phyloP scores from a whole-genome alignment of 1,140 invertebrate genomes.

The Colletes gigas region DNA sequence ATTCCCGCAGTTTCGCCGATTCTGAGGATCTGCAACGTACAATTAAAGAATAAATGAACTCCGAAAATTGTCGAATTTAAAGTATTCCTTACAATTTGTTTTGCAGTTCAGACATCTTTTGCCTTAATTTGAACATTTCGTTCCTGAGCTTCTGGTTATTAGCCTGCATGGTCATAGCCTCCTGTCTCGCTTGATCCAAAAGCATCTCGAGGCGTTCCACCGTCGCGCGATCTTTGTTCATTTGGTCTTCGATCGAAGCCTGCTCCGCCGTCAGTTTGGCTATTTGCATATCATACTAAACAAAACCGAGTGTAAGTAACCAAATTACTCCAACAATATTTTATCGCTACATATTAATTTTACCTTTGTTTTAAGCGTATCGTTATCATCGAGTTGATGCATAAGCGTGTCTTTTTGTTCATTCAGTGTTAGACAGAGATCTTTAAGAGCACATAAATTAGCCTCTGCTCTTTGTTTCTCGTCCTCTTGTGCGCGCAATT shows the following conservation, averaged over 20 bases:
- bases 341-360: slow-evolving; percentile 14
- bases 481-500: slow-evolving; percentile 77
- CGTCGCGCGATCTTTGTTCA: slow-evolving; percentile 78
- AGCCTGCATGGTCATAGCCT: slow-evolving; percentile 80
- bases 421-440: slow-evolving; percentile 82
- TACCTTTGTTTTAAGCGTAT: slow-evolving; percentile 75
- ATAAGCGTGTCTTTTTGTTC: slow-evolving; percentile 80
- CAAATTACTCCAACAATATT: neutral
- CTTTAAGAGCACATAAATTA: slow-evolving; percentile 80
- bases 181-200: slow-evolving; percentile 79
- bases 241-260: slow-evolving; percentile 76
- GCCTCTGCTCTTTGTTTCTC: slow-evolving; percentile 74
- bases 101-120: slow-evolving; percentile 79
- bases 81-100: slow-evolving; percentile 80
- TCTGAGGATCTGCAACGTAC: slow-evolving; percentile 74
- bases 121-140: slow-evolving; percentile 79
- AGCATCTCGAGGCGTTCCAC: slow-evolving; percentile 80
- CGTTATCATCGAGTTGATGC: slow-evolving; percentile 75
- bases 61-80: slow-evolving; percentile 18
- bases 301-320: slow-evolving; percentile 10
- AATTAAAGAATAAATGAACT: slow-evolving; percentile 1
- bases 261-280: slow-evolving; percentile 74
- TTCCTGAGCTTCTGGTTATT: slow-evolving; percentile 80
- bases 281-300: slow-evolving; percentile 78
- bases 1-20: slow-evolving; percentile 80